Percentiles rank a stretch among this genome's conserved stretches.
Evolutionary conservation across 92 coral and sea anemone species (phyloP).

Genomic region (Epizoanthus fatuus): DNA sequence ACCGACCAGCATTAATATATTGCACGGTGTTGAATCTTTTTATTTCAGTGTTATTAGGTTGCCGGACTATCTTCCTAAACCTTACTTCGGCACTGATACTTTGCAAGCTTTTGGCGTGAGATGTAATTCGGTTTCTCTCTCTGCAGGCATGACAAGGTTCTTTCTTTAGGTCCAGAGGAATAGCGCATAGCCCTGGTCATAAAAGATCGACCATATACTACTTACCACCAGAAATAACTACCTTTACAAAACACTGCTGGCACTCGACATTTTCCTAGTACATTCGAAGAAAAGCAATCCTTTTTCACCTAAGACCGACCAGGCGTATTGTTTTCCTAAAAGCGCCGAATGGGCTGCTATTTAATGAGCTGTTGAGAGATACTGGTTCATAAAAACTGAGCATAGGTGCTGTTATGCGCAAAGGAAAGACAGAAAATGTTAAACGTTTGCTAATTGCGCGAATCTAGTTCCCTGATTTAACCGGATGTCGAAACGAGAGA

Average conservation of each 20-base stretch:
- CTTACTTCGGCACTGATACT: not conserved
- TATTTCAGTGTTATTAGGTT: not conserved
- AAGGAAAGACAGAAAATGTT: constrained; percentile 7
- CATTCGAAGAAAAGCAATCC: not conserved
- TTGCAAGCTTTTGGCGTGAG: not conserved
- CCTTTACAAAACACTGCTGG: not conserved
- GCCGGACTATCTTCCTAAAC: not conserved
- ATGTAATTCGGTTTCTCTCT: too few species aligned
- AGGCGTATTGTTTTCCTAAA: not conserved
- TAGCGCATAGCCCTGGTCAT: too few species aligned
- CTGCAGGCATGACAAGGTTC: too few species aligned
- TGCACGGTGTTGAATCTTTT: not conserved
- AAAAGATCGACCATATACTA: too few species aligned
- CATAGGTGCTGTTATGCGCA: not conserved
- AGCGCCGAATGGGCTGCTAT: constrained; percentile 16
- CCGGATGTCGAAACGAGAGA: constrained; percentile 19
- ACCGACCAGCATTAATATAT: not conserved
- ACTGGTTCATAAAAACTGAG: not conserved
- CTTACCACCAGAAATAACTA: not conserved
- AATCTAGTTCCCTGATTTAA: constrained; percentile 3
- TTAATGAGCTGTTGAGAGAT: constrained; percentile 30
- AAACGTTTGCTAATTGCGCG: constrained; percentile 28
- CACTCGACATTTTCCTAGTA: not conserved
- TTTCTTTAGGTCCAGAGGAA: too few species aligned
- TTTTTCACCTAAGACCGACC: constrained; percentile 11